Percentiles rank a stretch among this genome's conserved stretches.
These are phyloP conservation scores for Drosophila asahinai DNA, from an alignment of 1,140 invertebrate species.

Conservation along the genomic window DNA sequence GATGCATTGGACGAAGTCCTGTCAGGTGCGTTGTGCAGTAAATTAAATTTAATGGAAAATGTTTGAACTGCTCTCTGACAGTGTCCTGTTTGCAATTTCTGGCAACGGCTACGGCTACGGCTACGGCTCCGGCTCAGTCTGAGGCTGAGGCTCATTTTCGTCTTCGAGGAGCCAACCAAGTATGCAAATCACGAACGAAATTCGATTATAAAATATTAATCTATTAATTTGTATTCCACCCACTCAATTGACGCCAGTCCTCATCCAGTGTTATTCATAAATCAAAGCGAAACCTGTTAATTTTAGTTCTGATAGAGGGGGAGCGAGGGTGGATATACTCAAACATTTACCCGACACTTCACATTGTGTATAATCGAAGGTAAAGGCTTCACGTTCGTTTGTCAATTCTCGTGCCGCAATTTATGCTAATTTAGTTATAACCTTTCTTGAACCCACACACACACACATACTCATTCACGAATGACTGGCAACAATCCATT, in stretches of 20 bases:
- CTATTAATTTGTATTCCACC: slow-evolving; percentile 71
- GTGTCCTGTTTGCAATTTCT: slow-evolving; percentile 61
- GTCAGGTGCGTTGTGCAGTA: slow-evolving; percentile 53
- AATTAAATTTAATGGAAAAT: slow-evolving; percentile 69
- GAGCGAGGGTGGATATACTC: neutral
- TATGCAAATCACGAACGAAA: slow-evolving; percentile 76
- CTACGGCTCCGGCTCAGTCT: neutral
- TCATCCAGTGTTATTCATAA: slow-evolving; percentile 28
- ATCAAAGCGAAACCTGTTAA: slow-evolving; percentile 60
- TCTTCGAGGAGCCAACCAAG: slow-evolving; percentile 28
- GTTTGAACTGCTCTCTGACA: slow-evolving; percentile 38
- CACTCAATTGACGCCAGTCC: slow-evolving; percentile 7
- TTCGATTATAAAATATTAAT: slow-evolving; percentile 82
- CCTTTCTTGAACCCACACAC: slow-evolving; percentile 62
- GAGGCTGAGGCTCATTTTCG: neutral
- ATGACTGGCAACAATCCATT: slow-evolving; percentile 64
- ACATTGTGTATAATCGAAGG: slow-evolving; percentile 27
- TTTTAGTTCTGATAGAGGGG: slow-evolving; percentile 30
- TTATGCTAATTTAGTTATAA: slow-evolving; percentile 75
- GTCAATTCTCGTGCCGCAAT: slow-evolving; percentile 69
- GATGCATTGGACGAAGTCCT: slow-evolving; percentile 33
- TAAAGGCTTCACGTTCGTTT: slow-evolving; percentile 28
- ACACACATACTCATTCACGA: slow-evolving; percentile 11
- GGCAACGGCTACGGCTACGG: neutral
- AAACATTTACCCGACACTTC: slow-evolving; percentile 37